A percentile compares a stretch with the other conserved stretches of the same genome.
phyloP scores from a whole-genome alignment of 1,140 invertebrate genomes.

The Nomia melanderi region DNA sequence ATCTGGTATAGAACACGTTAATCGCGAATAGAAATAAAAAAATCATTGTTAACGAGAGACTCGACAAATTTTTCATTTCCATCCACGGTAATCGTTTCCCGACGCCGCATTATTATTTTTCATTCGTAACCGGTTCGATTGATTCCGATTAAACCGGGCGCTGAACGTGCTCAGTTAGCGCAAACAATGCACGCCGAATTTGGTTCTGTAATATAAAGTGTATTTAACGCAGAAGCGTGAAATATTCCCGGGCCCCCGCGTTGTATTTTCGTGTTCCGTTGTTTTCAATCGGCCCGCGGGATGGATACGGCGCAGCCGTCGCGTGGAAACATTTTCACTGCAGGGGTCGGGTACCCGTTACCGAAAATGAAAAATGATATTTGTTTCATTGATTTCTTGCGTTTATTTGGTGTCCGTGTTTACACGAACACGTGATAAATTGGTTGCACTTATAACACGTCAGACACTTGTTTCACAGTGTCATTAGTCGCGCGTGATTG shows the following conservation, averaged over 20 bases:
- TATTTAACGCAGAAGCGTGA: conserved; percentile 8
- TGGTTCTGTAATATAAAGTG: conserved; percentile 9
- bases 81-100: background rate
- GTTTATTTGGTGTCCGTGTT: no score
- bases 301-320: background rate
- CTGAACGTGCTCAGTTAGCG: background rate
- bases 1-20: no score
- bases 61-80: conserved; percentile 5
- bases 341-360: background rate
- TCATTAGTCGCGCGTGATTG: no score
- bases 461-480: no score
- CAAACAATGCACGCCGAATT: background rate
- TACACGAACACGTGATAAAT: no score
- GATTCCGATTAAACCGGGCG: conserved; percentile 10
- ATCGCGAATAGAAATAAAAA: background rate
- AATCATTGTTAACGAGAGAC: background rate
- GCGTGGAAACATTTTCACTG: background rate
- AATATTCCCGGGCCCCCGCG: background rate
- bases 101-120: background rate
- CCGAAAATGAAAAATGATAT: background rate
- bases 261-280: conserved; percentile 11
- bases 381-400: no score
- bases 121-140: background rate
- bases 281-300: background rate
- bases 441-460: no score